A percentile compares a stretch with the other conserved stretches of the same genome.
Conservation (phyloP, 2,888 invertebrate genomes). For the Ennomos erosarius region DNA sequence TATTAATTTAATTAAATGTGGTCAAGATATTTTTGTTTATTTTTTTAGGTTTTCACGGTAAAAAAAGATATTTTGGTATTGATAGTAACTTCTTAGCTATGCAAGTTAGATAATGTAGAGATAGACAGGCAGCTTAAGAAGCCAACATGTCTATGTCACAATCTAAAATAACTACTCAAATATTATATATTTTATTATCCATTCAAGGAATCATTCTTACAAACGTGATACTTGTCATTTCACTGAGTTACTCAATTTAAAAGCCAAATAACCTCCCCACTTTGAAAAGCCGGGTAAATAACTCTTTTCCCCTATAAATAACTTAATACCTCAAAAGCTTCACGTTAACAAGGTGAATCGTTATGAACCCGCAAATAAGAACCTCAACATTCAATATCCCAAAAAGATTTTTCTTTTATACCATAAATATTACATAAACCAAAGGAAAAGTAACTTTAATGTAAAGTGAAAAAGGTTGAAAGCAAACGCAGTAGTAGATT, state of each 20-base stretch:
- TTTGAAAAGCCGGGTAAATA: conserved; percentile 21
- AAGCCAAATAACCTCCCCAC: conserved; percentile 28
- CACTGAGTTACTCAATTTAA: conserved; percentile 29
- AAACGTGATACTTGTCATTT: not conserved
- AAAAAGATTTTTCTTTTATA: conserved; percentile 44
- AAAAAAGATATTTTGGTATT: too few species aligned
- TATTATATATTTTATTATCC: too few species aligned
- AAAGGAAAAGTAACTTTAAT: conserved; percentile 35
- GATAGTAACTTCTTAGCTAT: not conserved
- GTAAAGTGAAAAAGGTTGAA: conserved; percentile 7
- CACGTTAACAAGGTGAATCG: conserved; percentile 57
- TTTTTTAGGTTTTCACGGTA: too few species aligned
- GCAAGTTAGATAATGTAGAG: not conserved
- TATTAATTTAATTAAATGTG: too few species aligned
- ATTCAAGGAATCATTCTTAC: too few species aligned
- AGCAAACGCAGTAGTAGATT: conserved; percentile 22
- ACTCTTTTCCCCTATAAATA: conserved; percentile 33
- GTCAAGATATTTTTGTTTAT: too few species aligned
- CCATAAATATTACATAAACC: conserved; percentile 5
- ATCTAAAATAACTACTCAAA: too few species aligned
- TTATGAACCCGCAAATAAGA: conserved; percentile 55
- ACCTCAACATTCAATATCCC: conserved; percentile 54
- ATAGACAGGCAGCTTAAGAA: too few species aligned
- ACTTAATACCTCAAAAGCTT: conserved; percentile 31
- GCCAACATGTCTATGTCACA: too few species aligned